Conservation (phyloP, 2,113 vertebrate genomes). For the Diphyllodes magnificus region DNA sequence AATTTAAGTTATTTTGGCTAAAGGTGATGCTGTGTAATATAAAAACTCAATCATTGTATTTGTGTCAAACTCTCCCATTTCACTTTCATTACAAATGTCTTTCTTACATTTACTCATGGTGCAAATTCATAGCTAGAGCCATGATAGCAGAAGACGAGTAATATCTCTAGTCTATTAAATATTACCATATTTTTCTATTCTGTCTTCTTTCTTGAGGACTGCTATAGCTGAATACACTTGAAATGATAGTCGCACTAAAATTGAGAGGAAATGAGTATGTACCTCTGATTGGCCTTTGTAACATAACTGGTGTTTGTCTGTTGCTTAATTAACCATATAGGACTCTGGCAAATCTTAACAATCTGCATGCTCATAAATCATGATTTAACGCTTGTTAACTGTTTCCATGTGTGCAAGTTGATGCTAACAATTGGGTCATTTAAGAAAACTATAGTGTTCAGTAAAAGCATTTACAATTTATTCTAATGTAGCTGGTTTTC, state of each 20-base stretch:
- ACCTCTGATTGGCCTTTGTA: slow-evolving; percentile 63
- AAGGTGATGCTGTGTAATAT: slow-evolving; percentile 51
- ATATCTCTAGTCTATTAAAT: slow-evolving; percentile 49
- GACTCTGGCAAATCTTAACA: slow-evolving; percentile 50
- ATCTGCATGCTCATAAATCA: slow-evolving; percentile 38
- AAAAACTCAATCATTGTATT: slow-evolving; percentile 63
- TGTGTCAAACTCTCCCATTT: slow-evolving; percentile 56
- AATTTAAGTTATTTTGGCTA: slow-evolving; percentile 68
- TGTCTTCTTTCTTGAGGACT: slow-evolving; percentile 65
- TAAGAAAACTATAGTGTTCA: slow-evolving; percentile 51
- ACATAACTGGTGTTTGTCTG: slow-evolving; percentile 38
- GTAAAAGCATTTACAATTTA: slow-evolving; percentile 48
- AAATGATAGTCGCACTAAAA: slow-evolving; percentile 60
- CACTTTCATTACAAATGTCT: slow-evolving; percentile 67
- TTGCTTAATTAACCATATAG: slow-evolving; percentile 54
- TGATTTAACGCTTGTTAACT: slow-evolving; percentile 56
- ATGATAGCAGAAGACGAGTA: slow-evolving; percentile 24
- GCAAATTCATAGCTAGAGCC: slow-evolving; percentile 50
- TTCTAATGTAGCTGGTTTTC: slow-evolving; percentile 40
- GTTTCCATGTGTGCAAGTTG: slow-evolving; percentile 60
- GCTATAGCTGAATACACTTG: slow-evolving; percentile 65
- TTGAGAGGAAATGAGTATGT: slow-evolving; percentile 50
- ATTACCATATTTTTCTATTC: slow-evolving; percentile 57
- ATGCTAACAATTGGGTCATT: slow-evolving; percentile 46
- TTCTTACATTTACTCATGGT: slow-evolving; percentile 43